Conservation (phyloP, 1,140 invertebrate genomes). For the Macrotrachela quadricornifera region DNA sequence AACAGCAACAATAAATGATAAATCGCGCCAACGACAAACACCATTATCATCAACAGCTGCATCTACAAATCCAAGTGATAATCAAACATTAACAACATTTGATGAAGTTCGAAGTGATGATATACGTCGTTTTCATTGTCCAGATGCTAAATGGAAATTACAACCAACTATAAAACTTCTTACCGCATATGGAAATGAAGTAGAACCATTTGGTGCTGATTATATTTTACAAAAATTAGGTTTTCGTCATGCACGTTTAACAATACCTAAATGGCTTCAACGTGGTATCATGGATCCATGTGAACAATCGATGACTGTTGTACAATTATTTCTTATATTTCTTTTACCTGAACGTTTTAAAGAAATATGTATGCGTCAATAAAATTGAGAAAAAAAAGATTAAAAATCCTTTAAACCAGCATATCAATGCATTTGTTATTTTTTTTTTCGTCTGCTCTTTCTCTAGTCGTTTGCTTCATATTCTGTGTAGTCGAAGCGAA, state of each 20-base stretch:
- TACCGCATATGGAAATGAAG: constrained; percentile 1
- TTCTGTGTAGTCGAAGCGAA: no score
- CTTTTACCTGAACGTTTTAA: no score
- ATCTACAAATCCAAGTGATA: constrained; percentile 9
- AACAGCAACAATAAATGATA: not conserved
- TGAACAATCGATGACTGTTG: no score
- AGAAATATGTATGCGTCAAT: no score
- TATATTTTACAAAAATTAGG: constrained; percentile 87
- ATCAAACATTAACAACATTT: no score
- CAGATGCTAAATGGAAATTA: constrained; percentile 69
- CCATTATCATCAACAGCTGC: not conserved
- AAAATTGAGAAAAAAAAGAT: no score
- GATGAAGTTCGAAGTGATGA: no score
- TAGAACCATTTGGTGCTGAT: constrained; percentile 38
- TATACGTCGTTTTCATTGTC: constrained; percentile 7
- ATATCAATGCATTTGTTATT: no score
- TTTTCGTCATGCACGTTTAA: constrained; percentile 81
- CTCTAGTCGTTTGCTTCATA: no score
- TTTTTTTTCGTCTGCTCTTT: no score
- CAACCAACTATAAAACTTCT: constrained; percentile 75
- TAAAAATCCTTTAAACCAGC: no score
- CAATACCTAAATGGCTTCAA: constrained; percentile 97
- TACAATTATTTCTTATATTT: no score
- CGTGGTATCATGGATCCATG: constrained; percentile 77
- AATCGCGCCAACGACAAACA: not conserved